These are phyloP conservation scores for Eriosoma lanigerum DNA, from an alignment of 1,140 invertebrate genomes.

Conservation along the genomic window DNA sequence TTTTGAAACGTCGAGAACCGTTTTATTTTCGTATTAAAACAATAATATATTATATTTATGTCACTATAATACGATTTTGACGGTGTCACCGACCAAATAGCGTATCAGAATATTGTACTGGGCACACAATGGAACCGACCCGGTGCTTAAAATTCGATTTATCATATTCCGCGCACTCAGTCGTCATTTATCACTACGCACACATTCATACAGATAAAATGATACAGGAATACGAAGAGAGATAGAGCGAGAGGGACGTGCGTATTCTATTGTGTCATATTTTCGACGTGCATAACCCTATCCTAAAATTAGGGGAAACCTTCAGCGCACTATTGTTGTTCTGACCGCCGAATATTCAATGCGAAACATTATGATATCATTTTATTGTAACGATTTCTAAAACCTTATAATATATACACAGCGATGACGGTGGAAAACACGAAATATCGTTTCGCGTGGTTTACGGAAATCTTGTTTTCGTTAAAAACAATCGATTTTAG, in stretches of 20 bases:
- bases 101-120: conserved; percentile 1
- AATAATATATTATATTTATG: background rate
- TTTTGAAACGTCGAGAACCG: background rate
- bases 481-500: too few species aligned
- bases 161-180: conserved; percentile 5
- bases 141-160: conserved; percentile 33
- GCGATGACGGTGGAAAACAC: too few species aligned
- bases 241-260: background rate
- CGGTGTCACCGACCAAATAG: conserved; percentile 22
- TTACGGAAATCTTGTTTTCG: too few species aligned
- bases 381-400: too few species aligned
- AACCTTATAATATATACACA: too few species aligned
- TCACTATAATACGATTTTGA: background rate
- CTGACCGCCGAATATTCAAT: too few species aligned
- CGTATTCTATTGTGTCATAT: too few species aligned
- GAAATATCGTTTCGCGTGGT: too few species aligned
- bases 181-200: conserved; percentile 25
- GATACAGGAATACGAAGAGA: background rate
- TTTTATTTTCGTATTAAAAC: background rate
- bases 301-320: too few species aligned
- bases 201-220: background rate
- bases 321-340: too few species aligned
- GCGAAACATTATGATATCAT: too few species aligned
- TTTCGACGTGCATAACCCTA: too few species aligned
- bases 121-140: conserved; percentile 21